Conservation (phyloP, 2,113 vertebrate species). For the Lynx canadensis region DNA sequence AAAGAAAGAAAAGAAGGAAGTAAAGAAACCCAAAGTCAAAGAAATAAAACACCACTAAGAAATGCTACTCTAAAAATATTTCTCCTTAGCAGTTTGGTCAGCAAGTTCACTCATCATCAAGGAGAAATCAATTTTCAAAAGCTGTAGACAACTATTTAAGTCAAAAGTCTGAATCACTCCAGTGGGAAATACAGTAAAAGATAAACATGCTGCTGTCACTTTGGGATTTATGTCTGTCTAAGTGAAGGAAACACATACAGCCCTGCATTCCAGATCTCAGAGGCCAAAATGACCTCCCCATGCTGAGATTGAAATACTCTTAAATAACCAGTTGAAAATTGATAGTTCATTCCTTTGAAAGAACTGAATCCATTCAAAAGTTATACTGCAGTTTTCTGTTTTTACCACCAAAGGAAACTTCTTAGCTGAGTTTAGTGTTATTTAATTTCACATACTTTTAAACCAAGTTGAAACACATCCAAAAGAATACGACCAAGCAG, state of each 20-base stretch:
- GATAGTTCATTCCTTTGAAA: background rate
- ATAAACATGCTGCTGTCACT: background rate
- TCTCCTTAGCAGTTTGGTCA: slow-evolving; percentile 43
- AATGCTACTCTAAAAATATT: background rate
- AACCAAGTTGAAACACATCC: background rate
- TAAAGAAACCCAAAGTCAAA: slow-evolving; percentile 14
- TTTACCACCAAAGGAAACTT: background rate
- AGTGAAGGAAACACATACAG: background rate
- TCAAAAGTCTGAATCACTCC: slow-evolving; percentile 51
- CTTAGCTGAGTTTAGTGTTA: background rate
- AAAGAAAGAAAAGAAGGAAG: background rate
- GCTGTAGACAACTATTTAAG: slow-evolving; percentile 40
- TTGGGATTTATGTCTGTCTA: background rate
- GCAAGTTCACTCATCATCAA: slow-evolving; percentile 49
- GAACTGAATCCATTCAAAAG: background rate
- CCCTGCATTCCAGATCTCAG: background rate
- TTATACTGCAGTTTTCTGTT: background rate
- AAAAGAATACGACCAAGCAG: background rate
- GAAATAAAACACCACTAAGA: background rate
- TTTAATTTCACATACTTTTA: slow-evolving; percentile 4
- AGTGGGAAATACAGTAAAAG: slow-evolving; percentile 54
- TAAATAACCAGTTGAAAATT: background rate
- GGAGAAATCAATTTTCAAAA: slow-evolving; percentile 63
- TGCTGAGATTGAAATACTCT: background rate
- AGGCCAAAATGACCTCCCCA: background rate